A percentile compares a stretch with the other conserved stretches of the same genome.
Evolutionary conservation across 2,888 invertebrate species (phyloP).

Genomic region (Netelia inedita): DNA sequence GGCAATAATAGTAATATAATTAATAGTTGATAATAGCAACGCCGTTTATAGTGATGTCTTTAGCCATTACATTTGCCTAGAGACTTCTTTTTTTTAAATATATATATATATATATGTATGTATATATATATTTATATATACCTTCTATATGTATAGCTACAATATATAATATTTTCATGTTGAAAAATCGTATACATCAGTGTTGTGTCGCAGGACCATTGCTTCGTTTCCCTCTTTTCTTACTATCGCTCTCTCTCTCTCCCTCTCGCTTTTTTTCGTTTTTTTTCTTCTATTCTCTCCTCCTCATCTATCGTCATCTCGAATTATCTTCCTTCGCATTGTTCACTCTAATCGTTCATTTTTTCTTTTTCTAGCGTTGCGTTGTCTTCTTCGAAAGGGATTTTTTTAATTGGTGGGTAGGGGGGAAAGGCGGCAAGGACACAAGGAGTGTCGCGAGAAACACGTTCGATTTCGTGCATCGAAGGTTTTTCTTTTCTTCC

Average conservation of each 20-base stretch:
- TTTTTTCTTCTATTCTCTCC: conserved; percentile 56
- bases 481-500: not conserved
- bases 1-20: conserved; percentile 73
- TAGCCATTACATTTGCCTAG: conserved; percentile 81
- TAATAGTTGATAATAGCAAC: conserved; percentile 77
- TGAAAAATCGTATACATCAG: conserved; percentile 87
- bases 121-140: conserved; percentile 73
- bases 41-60: conserved; percentile 81
- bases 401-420: conserved; percentile 42
- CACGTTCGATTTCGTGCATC: not conserved
- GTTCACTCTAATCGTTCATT: conserved; percentile 51
- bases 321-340: conserved; percentile 63
- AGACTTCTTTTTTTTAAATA: conserved; percentile 81
- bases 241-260: conserved; percentile 61
- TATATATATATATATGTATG: conserved; percentile 58
- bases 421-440: conserved; percentile 68
- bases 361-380: conserved; percentile 29
- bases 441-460: conserved; percentile 64
- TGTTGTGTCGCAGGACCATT: conserved; percentile 85
- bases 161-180: conserved; percentile 85
- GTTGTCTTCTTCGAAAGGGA: conserved; percentile 65
- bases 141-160: conserved; percentile 84
- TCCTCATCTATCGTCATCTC: conserved; percentile 51
- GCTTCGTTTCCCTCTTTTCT: conserved; percentile 78
- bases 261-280: conserved; percentile 33